These are phyloP conservation scores for Prinia subflava DNA, from an alignment of 2,113 vertebrate species.

Conservation along the genomic window DNA sequence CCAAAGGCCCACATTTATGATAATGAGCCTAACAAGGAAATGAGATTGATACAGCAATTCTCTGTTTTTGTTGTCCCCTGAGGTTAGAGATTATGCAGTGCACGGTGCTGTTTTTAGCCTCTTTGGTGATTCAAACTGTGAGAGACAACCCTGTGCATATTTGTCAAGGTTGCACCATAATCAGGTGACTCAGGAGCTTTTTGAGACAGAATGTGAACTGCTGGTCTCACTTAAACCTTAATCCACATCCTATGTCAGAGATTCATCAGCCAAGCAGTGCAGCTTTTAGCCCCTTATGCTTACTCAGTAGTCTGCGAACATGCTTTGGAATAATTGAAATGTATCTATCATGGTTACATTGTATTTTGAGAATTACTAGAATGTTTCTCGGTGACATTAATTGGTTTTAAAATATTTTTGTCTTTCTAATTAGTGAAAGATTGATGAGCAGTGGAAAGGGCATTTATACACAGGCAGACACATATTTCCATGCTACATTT, in stretches of 20 bases:
- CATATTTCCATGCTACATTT: conserved; percentile 7
- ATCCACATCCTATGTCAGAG: background rate
- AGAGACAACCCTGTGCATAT: conserved; percentile 71
- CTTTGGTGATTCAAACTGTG: conserved; percentile 75
- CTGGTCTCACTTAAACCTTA: conserved; percentile 4
- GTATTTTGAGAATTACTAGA: conserved; percentile 42
- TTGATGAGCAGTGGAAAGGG: conserved; percentile 33
- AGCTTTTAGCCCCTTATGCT: background rate
- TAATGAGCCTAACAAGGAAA: conserved; percentile 76
- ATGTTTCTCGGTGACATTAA: conserved; percentile 47
- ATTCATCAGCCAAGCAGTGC: background rate
- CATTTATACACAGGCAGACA: conserved; percentile 26
- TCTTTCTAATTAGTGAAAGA: conserved; percentile 54
- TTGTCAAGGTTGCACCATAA: conserved; percentile 70
- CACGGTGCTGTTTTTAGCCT: conserved; percentile 77
- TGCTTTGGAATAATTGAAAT: conserved; percentile 49
- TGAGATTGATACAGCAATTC: conserved; percentile 76
- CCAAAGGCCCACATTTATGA: conserved; percentile 65
- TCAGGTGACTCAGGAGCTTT: conserved; percentile 64
- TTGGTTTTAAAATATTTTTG: conserved; percentile 56
- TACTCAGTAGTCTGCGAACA: conserved; percentile 26
- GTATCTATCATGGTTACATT: conserved; percentile 26
- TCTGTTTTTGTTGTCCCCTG: conserved; percentile 73
- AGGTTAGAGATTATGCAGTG: conserved; percentile 76
- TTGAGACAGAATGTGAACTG: conserved; percentile 36